A percentile compares a stretch with the other conserved stretches of the same genome.
Conservation (phyloP, 2,113 vertebrate genomes). For the Arenaria interpres region DNA sequence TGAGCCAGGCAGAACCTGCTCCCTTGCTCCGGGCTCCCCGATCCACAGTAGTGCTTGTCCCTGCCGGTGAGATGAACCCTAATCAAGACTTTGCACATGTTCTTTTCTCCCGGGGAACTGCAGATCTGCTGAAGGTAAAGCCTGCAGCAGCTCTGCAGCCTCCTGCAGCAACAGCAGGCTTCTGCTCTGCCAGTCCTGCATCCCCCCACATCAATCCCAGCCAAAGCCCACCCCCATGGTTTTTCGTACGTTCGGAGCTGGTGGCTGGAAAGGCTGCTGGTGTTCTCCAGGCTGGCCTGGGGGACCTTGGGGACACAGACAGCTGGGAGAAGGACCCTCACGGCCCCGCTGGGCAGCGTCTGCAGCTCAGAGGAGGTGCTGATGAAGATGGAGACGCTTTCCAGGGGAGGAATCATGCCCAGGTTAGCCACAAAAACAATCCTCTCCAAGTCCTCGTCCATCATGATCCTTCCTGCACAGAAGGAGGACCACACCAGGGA, state of each 20-base stretch:
- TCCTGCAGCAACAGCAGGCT: not conserved
- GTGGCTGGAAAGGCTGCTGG: constrained; percentile 73
- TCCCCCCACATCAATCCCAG: not conserved
- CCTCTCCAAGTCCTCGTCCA: constrained; percentile 93
- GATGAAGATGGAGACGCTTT: constrained; percentile 87
- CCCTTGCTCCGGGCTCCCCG: constrained; percentile 65
- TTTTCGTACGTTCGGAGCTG: constrained; percentile 77
- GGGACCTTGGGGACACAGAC: constrained; percentile 88
- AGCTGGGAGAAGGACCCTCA: constrained; percentile 85
- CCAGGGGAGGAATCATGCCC: constrained; percentile 86
- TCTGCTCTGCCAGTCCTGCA: not conserved
- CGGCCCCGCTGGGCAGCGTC: constrained; percentile 86
- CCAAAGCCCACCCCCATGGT: rapidly evolving
- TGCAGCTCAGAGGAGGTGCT: constrained; percentile 93
- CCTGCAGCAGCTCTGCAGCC: not conserved
- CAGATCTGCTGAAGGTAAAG: not conserved
- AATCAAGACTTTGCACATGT: rapidly evolving
- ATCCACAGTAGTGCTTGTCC: constrained; percentile 67
- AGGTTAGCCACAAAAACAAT: constrained; percentile 89
- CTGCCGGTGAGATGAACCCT: constrained; percentile 30
- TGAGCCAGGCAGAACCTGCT: constrained; percentile 79
- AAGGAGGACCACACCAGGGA: not conserved
- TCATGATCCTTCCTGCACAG: constrained; percentile 77
- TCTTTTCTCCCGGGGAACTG: not conserved
- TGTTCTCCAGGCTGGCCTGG: constrained; percentile 77